Base-by-base conservation (phyloP, 2,888 invertebrate species). In the Megamerina dolium region DNA sequence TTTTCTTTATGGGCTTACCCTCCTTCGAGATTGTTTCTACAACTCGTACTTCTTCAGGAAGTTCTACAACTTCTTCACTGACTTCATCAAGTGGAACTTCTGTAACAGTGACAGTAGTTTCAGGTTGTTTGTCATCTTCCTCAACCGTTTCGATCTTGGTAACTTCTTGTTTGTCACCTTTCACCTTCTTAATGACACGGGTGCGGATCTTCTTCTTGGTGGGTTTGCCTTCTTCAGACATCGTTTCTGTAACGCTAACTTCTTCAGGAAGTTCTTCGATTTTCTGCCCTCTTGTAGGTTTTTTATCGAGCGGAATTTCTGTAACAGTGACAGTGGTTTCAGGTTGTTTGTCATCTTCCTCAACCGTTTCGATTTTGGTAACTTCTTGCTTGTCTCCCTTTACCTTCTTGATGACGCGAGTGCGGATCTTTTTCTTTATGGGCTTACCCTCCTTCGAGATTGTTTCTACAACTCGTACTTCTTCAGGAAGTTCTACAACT, bases 121-220 rank as follows among this genome's bases (percentile, higher is more conserved):
- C 61, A 0, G 72, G 70, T 5, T 57, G 49, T 37, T 66, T 58
- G 12, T 54, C 61, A 26, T 66, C 64, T 58, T 46, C 58, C 61
- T 26, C 49, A 50, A 18, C 59, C 58, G 40, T 57, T 55, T 67
- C 55, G 35, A 72, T 68, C 58, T 70, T 65, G 2, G 70, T 72
- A 18, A 68, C 56, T 54, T 73, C 67, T 34, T 68, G 57, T 55
- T 67, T 68, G 41, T 53, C 49, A 38, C 65, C 73, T 53, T 56
- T 68, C 3, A 58, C 59, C 58, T 66, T 70, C 46, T 60, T 68
- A 44, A 68, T 63, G 45, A 41, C 64, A 72, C 68, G 6, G 64
- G 66, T 23, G 64, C 37, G 55, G 68, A 65, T 50, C 65, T 56
- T 19, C 48, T 33, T 34, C 23, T 29, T 12, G 57, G 59, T 52